phyloP scores from a whole-genome alignment of 2,888 invertebrate genomes.

The Tenthredo livida region DNA sequence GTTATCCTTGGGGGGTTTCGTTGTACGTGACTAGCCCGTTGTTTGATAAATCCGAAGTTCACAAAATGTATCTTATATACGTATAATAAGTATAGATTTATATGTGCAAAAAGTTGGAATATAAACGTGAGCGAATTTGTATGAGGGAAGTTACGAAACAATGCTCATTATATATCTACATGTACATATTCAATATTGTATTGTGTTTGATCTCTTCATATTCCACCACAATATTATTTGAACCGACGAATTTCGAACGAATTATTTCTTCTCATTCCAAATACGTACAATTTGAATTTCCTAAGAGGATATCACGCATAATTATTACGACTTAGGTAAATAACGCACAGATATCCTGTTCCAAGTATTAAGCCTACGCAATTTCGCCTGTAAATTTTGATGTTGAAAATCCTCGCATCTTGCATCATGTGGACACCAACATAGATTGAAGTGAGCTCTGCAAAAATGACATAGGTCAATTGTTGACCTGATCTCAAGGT shows the following conservation, averaged over 20 bases:
- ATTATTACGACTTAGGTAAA: too few species aligned
- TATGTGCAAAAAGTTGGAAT: not conserved
- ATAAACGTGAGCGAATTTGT: not conserved
- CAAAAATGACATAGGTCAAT: too few species aligned
- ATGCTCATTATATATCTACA: not conserved
- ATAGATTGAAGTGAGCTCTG: too few species aligned
- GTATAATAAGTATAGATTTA: not conserved
- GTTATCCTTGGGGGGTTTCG: not conserved
- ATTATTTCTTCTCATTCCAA: not conserved
- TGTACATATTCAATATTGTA: not conserved
- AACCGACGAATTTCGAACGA: not conserved
- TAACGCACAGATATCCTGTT: too few species aligned
- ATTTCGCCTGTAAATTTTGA: too few species aligned
- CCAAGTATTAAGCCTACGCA: too few species aligned
- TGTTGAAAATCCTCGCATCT: too few species aligned
- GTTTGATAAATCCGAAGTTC: not conserved
- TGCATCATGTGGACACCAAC: too few species aligned
- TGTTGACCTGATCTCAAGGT: too few species aligned
- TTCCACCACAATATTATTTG: not conserved
- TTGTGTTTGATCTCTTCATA: not conserved
- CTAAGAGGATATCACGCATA: too few species aligned
- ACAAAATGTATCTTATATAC: not conserved
- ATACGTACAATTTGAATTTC: not conserved
- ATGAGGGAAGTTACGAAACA: not conserved
- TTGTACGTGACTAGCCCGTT: constrained; percentile 5